phyloP scores from a whole-genome alignment of 2,888 invertebrate species.

The Ashinkailepas kermadecensis region DNA sequence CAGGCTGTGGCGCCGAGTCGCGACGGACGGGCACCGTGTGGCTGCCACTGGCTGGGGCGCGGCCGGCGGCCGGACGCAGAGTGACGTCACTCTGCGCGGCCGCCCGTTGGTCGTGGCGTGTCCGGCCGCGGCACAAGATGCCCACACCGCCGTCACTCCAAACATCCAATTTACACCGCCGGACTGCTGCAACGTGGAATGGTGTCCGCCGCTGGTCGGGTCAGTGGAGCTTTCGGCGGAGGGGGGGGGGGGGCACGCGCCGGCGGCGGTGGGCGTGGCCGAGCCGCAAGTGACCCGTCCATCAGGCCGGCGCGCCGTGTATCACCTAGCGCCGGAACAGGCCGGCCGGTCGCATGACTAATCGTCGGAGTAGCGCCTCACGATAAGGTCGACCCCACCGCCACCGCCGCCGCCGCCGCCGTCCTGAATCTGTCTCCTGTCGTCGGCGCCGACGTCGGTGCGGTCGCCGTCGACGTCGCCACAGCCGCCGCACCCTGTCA shows the following conservation, averaged over 20 bases:
- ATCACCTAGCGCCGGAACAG: background rate
- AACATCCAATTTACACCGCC: too few species aligned
- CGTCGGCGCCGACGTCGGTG: background rate
- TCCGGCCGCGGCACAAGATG: too few species aligned
- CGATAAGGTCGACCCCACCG: background rate
- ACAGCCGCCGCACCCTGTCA: too few species aligned
- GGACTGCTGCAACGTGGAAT: too few species aligned
- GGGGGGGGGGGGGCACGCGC: background rate
- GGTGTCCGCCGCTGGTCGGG: background rate
- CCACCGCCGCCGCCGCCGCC: background rate
- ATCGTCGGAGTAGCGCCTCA: background rate
- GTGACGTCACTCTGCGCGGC: too few species aligned
- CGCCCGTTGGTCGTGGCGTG: too few species aligned
- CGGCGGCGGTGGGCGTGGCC: background rate
- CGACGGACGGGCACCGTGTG: too few species aligned
- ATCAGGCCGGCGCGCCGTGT: background rate
- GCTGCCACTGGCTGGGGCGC: too few species aligned
- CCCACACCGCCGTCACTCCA: too few species aligned
- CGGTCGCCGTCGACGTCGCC: too few species aligned
- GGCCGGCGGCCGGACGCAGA: too few species aligned
- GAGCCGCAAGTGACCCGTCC: slow-evolving; percentile 15
- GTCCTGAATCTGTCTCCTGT: background rate
- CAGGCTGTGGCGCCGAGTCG: too few species aligned
- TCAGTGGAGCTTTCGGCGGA: background rate
- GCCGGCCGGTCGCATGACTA: background rate